phyloP scores from a whole-genome alignment of 2,888 invertebrate species.

The Agriopis marginaria region DNA sequence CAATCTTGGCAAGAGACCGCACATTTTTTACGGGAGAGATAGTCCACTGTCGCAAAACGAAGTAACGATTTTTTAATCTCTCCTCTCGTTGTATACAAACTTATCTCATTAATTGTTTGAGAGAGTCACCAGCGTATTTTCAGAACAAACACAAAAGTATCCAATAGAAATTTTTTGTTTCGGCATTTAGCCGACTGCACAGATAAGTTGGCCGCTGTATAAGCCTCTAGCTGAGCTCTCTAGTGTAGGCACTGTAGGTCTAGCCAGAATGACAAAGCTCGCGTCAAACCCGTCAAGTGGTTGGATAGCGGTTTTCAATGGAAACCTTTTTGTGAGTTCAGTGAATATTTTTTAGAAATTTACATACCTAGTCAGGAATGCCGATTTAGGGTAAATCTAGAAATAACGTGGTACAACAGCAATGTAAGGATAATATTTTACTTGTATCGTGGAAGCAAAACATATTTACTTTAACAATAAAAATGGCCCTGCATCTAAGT shows the following conservation, averaged over 20 bases:
- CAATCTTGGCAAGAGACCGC: constrained; percentile 22
- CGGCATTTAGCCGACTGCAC: background rate
- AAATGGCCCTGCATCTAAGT: too few species aligned
- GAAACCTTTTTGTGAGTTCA: constrained; percentile 30
- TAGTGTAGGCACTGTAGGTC: constrained; percentile 15
- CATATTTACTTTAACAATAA: too few species aligned
- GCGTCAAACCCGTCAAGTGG: constrained; percentile 36
- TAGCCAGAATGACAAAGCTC: constrained; percentile 29
- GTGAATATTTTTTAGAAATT: constrained; percentile 21
- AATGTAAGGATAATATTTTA: background rate
- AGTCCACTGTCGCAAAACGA: constrained; percentile 27
- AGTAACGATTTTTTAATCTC: constrained; percentile 35
- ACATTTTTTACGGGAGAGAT: constrained; percentile 18
- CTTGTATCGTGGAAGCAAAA: background rate
- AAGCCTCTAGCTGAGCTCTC: constrained; percentile 5
- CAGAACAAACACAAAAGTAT: too few species aligned
- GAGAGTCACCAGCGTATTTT: background rate
- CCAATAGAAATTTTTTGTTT: background rate
- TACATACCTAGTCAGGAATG: background rate
- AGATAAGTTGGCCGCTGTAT: background rate
- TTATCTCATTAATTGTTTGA: background rate
- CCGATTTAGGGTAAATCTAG: background rate
- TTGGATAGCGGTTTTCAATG: constrained; percentile 28
- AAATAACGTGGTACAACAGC: background rate
- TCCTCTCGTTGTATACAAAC: background rate